These are phyloP conservation scores for Cosmia trapezina DNA, from an alignment of 2,888 invertebrate species.

Conservation along the genomic window DNA sequence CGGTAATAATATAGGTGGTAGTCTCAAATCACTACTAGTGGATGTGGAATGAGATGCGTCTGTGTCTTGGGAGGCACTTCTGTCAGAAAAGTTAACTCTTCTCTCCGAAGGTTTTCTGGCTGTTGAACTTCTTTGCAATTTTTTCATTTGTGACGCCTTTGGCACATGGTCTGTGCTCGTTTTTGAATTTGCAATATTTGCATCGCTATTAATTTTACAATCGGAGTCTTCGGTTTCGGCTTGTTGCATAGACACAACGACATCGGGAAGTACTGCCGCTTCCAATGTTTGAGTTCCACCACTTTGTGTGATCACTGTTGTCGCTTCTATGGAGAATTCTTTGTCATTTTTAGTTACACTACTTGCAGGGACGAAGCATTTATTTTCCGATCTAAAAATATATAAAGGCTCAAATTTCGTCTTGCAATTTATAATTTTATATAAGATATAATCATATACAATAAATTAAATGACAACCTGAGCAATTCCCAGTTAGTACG, in stretches of 20 bases:
- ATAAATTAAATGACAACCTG: conserved; percentile 71
- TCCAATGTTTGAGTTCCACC: conserved; percentile 74
- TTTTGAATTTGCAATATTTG: conserved; percentile 72
- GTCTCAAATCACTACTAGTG: conserved; percentile 91
- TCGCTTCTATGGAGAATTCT: conserved; percentile 77
- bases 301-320: conserved; percentile 66
- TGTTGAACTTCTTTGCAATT: conserved; percentile 86
- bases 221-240: conserved; percentile 80
- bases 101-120: conserved; percentile 85
- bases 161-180: conserved; percentile 65
- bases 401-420: not conserved
- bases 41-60: conserved; percentile 91
- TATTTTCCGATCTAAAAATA: conserved; percentile 91
- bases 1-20: conserved; percentile 93
- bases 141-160: conserved; percentile 75
- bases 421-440: not conserved
- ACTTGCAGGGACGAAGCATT: conserved; percentile 85
- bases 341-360: conserved; percentile 81
- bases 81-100: conserved; percentile 88
- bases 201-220: conserved; percentile 77
- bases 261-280: conserved; percentile 76
- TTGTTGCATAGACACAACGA: conserved; percentile 78
- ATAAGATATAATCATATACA: not conserved
- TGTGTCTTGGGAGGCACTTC: conserved; percentile 91
- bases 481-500: conserved; percentile 96